A percentile compares a stretch with the other conserved stretches of the same genome.
phyloP scores from a whole-genome alignment of 1,140 invertebrate species.

The Pectinophora gossypiella region DNA sequence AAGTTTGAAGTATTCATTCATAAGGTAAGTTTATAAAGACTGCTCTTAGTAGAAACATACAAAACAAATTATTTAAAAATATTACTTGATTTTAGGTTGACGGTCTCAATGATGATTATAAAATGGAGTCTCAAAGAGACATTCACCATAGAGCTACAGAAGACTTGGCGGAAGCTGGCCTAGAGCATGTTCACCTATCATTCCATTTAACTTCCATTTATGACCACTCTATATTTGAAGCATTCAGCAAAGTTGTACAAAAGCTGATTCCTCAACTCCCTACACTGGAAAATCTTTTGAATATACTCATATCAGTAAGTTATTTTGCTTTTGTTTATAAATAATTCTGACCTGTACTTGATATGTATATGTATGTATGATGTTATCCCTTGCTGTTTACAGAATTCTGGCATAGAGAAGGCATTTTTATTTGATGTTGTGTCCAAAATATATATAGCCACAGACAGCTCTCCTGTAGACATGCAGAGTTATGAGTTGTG shows the following conservation, averaged over 20 bases:
- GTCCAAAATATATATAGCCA: constrained; percentile 99
- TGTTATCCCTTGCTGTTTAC: constrained; percentile 59
- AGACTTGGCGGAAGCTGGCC: constrained; percentile 92
- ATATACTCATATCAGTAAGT: constrained; percentile 98
- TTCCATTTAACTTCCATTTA: constrained; percentile 99
- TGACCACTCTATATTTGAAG: constrained; percentile 99
- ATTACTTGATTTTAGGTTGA: constrained; percentile 81
- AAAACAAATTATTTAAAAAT: no score
- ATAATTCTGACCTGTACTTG: no score
- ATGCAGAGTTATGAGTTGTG: constrained; percentile 99
- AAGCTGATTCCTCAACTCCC: constrained; percentile 98
- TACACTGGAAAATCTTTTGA: constrained; percentile 98
- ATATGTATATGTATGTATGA: constrained; percentile 7
- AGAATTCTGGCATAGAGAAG: constrained; percentile 99
- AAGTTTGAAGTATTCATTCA: constrained; percentile 99
- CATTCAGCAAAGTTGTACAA: constrained; percentile 99
- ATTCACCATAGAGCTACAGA: constrained; percentile 98
- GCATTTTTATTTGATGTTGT: constrained; percentile 99
- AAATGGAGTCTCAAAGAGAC: constrained; percentile 98
- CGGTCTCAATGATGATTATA: constrained; percentile 98
- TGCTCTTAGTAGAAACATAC: no score
- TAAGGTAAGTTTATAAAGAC: constrained; percentile 76
- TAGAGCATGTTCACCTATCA: constrained; percentile 91
- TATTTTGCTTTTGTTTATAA: no score
- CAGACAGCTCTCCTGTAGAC: constrained; percentile 98